A percentile compares a stretch with the other conserved stretches of the same genome.
Evolutionary conservation across 2,113 vertebrate species (phyloP).

Genomic region (Oreocharis arfaki): DNA sequence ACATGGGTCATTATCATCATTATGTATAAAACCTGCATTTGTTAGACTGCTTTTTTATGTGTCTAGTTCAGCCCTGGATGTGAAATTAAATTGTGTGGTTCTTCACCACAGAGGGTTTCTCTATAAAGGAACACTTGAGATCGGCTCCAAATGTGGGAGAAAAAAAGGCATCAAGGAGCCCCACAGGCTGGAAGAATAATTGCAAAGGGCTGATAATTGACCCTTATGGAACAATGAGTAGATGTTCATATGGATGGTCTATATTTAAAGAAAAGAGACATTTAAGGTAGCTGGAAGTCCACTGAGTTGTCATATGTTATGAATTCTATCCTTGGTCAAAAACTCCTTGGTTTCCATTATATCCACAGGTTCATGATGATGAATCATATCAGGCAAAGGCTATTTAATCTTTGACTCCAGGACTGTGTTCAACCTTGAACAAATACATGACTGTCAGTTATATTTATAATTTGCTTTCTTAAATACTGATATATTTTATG

Average conservation of each 20-base stretch:
- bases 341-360: not conserved
- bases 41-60: not conserved
- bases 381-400: not conserved
- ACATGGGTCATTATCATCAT: not conserved
- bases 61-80: not conserved
- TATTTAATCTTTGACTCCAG: not conserved
- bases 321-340: slow-evolving; percentile 1
- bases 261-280: not conserved
- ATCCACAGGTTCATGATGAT: not conserved
- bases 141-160: not conserved
- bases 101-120: not conserved
- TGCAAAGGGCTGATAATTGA: slow-evolving; percentile 4
- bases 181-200: not conserved
- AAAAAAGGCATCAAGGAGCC: not conserved
- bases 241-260: not conserved
- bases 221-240: not conserved
- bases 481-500: not conserved
- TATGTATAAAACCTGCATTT: not conserved
- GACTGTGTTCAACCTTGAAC: slow-evolving; percentile 6
- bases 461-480: not conserved
- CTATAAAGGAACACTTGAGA: not conserved
- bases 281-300: not conserved
- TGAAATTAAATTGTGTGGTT: not conserved
- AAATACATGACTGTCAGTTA: not conserved
- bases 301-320: not conserved